Conservation (phyloP, 2,113 vertebrate genomes). For the Anthoscopus minutus region DNA sequence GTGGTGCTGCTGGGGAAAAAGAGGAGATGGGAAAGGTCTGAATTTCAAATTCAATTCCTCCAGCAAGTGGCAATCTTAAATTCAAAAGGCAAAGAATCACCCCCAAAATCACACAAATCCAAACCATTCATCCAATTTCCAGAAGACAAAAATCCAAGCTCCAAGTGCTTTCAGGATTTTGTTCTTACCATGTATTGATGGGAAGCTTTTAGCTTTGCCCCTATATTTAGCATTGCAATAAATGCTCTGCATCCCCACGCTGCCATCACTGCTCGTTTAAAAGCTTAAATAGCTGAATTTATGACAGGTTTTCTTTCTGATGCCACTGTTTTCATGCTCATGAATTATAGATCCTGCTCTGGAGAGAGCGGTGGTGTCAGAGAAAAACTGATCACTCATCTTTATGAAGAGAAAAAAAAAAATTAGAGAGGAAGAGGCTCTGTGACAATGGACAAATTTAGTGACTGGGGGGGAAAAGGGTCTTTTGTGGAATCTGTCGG, state of each 20-base stretch:
- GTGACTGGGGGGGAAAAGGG: rapidly evolving
- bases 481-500: not conserved
- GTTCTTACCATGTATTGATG: not conserved
- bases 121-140: not conserved
- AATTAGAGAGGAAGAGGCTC: not conserved
- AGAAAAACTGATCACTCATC: not conserved
- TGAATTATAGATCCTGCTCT: slow-evolving; percentile 12
- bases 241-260: not conserved
- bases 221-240: slow-evolving; percentile 16
- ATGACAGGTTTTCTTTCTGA: slow-evolving; percentile 7
- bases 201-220: not conserved
- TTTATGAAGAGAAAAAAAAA: not conserved
- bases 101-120: not conserved
- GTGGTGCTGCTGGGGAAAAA: not conserved
- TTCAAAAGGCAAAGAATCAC: not conserved
- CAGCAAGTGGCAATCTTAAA: not conserved
- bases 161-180: not conserved
- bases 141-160: not conserved
- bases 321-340: not conserved
- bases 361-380: not conserved
- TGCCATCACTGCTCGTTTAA: not conserved
- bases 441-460: not conserved
- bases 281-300: not conserved
- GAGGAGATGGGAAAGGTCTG: not conserved
- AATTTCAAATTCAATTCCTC: not conserved